Evolutionary conservation across 2,888 invertebrate genomes (phyloP).

Genomic region (Merodon equestris): DNA sequence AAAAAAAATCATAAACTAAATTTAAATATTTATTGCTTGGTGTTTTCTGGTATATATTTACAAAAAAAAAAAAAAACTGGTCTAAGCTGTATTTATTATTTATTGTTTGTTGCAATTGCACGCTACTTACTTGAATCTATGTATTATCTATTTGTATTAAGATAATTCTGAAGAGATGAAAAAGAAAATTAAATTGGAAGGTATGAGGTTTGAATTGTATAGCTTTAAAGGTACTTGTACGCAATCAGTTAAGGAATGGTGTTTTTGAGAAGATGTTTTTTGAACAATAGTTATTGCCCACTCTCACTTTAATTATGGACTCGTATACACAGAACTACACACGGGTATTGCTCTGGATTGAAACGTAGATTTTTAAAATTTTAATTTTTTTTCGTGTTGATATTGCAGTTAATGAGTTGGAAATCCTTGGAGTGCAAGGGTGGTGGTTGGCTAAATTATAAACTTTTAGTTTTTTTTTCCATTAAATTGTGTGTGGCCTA

Average conservation of each 20-base stretch:
- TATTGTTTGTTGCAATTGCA: constrained; percentile 64
- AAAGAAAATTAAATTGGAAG: constrained; percentile 21
- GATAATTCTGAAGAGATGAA: background rate
- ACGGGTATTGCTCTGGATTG: constrained; percentile 18
- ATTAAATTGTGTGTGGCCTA: too few species aligned
- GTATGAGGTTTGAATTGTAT: constrained; percentile 47
- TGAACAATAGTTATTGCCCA: constrained; percentile 6
- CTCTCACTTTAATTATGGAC: background rate
- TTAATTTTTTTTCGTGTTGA: background rate
- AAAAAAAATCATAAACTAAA: constrained; percentile 14
- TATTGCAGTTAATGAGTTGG: constrained; percentile 30
- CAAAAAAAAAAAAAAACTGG: constrained; percentile 22
- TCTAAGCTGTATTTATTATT: constrained; percentile 34
- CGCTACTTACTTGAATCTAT: constrained; percentile 48
- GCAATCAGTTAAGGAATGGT: constrained; percentile 49
- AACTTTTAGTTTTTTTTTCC: too few species aligned
- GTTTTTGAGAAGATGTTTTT: constrained; percentile 29
- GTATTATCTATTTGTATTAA: too few species aligned
- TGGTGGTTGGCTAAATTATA: too few species aligned
- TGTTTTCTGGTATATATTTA: constrained; percentile 25
- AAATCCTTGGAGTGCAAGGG: constrained; percentile 36
- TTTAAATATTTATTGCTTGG: constrained; percentile 55
- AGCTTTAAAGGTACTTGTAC: constrained; percentile 31
- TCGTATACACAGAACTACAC: constrained; percentile 8
- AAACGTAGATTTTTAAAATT: background rate